Evolutionary conservation across 2,888 invertebrate genomes (phyloP).

Genomic region (Limnephilus lunatus): DNA sequence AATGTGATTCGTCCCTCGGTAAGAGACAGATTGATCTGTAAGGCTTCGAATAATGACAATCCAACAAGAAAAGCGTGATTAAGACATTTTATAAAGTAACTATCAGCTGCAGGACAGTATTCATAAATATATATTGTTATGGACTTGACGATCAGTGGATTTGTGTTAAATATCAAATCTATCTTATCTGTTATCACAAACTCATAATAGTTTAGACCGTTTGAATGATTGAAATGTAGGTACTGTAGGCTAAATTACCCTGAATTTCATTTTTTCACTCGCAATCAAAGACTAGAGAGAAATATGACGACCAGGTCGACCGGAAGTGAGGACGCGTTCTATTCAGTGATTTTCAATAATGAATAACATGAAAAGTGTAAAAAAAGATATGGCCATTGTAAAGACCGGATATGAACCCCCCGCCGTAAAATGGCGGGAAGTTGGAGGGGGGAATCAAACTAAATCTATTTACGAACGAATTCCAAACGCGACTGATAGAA

Average conservation of each 20-base stretch:
- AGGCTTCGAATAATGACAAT: no score
- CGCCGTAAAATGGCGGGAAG: constrained; percentile 17
- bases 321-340: constrained; percentile 66
- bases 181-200: neutral
- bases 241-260: constrained; percentile 5
- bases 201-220: neutral
- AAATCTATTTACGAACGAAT: constrained; percentile 43
- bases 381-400: constrained; percentile 64
- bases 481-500: constrained; percentile 51
- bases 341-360: constrained; percentile 66
- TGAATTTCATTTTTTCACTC: constrained; percentile 16
- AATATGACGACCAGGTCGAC: constrained; percentile 57
- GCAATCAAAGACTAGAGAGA: constrained; percentile 30
- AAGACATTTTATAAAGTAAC: no score
- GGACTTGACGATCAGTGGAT: neutral
- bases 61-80: no score
- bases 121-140: neutral
- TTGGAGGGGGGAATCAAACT: constrained; percentile 24
- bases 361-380: constrained; percentile 65
- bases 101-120: no score
- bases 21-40: no score
- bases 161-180: neutral
- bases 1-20: no score
- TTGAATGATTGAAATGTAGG: neutral
- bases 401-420: constrained; percentile 61